Percentiles rank a stretch among this genome's conserved stretches.
These are phyloP conservation scores for Myotis lucifugus DNA, from an alignment of 2,113 vertebrate genomes.

Conservation along the genomic window DNA sequence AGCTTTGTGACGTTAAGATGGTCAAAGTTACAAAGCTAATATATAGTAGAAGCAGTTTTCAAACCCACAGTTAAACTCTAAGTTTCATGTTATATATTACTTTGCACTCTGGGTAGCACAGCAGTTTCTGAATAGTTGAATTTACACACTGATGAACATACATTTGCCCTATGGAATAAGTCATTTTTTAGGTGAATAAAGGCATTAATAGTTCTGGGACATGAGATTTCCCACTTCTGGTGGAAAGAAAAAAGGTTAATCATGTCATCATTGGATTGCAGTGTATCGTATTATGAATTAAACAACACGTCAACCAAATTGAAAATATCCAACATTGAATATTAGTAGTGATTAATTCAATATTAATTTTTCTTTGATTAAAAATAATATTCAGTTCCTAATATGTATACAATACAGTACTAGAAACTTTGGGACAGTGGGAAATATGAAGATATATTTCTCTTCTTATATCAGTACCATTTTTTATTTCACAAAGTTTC, in stretches of 20 bases:
- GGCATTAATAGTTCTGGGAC: background rate
- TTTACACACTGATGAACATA: fast-evolving
- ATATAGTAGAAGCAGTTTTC: background rate
- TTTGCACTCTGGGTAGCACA: background rate
- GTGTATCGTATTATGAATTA: background rate
- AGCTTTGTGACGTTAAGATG: background rate
- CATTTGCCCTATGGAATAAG: background rate
- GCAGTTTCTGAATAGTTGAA: background rate
- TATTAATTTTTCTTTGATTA: background rate
- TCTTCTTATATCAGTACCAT: background rate
- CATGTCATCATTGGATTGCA: background rate
- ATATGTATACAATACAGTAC: background rate
- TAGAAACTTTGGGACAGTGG: background rate
- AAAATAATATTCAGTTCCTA: background rate
- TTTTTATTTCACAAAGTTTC: conserved; percentile 3
- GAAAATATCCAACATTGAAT: background rate
- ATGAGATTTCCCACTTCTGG: background rate
- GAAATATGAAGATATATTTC: background rate
- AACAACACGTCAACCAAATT: background rate
- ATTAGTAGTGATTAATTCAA: background rate
- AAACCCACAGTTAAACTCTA: background rate
- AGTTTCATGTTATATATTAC: background rate
- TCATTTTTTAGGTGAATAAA: conserved; percentile 16
- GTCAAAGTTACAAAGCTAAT: background rate
- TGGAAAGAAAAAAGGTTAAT: background rate